Conservation (phyloP, 2,888 invertebrate species). For the Aspidiotus rigidus region DNA sequence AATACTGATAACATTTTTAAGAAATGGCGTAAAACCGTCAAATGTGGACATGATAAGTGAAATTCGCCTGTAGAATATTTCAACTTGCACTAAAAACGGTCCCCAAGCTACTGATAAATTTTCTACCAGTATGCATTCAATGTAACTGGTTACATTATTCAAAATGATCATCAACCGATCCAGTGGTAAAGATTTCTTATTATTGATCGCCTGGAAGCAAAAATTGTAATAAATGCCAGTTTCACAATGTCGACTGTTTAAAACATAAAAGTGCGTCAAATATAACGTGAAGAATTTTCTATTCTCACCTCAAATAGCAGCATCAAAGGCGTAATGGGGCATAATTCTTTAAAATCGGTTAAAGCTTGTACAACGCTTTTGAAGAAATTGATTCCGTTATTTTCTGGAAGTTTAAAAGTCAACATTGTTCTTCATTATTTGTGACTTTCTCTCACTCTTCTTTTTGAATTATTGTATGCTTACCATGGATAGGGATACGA, state of each 20-base stretch:
- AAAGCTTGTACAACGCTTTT: slow-evolving; percentile 87
- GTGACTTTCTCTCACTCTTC: too few species aligned
- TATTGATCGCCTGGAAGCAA: slow-evolving; percentile 55
- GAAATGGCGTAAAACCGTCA: slow-evolving; percentile 59
- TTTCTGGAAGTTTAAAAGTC: slow-evolving; percentile 47
- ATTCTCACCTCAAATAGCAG: slow-evolving; percentile 65
- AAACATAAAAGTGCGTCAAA: background rate
- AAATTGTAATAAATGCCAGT: background rate
- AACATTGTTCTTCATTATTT: too few species aligned
- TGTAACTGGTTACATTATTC: slow-evolving; percentile 84
- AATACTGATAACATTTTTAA: slow-evolving; percentile 67
- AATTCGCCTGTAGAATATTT: slow-evolving; percentile 71
- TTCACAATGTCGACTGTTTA: too few species aligned
- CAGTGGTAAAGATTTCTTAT: slow-evolving; percentile 62
- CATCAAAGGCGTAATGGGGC: slow-evolving; percentile 87
- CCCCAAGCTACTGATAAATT: slow-evolving; percentile 70
- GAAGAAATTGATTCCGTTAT: slow-evolving; percentile 73
- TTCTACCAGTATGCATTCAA: slow-evolving; percentile 84
- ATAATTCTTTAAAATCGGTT: slow-evolving; percentile 90
- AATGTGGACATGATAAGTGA: slow-evolving; percentile 59
- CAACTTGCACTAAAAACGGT: slow-evolving; percentile 73
- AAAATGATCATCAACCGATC: slow-evolving; percentile 68
- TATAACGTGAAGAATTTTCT: background rate
- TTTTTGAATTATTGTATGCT: slow-evolving; percentile 8
- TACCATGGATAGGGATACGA: slow-evolving; percentile 59